Base-by-base conservation (phyloP, 1,140 invertebrate genomes). In the Tetragonula clypearis region DNA sequence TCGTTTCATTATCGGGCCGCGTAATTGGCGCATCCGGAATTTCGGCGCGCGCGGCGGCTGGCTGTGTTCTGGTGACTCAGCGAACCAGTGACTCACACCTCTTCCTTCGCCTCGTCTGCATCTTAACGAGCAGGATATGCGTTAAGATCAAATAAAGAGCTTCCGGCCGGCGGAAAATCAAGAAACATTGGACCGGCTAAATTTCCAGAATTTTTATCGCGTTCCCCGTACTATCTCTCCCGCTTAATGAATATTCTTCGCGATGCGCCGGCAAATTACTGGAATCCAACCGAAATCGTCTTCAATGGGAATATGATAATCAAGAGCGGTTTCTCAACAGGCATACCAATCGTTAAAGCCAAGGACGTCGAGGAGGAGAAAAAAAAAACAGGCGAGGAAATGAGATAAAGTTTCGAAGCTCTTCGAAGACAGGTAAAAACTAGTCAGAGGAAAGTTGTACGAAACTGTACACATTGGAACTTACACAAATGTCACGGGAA, bases 21-120 rank as follows among this genome's bases (percentile, higher is more conserved):
- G 55, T 88, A 86, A 89, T 89, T 88, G 87, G 26, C 41, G 84
- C 76, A 83, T 89, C 84, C 79, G 72, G 65, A 88, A 89, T 88
- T 89, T 88, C 85, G 49, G 74, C 60, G 26, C 56, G n/a, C 17
- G n/a, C 17, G 2, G 41, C 23, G n/a, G 49, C 35, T 35, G 17
- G 9, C 26, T 49, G 41, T 49, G 41, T 49, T 49, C 41, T 19
- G 21, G 30, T 81, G 86, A 88, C 49, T 86, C 86, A 84, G 35
- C 69, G 26, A 17, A 41, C 56, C n/a, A 74, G 72, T 87, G 87
- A 88, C 53, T 87, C 86, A 87, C 49, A 62, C 78, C 41, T 30
- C 3, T n/a, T 26, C 41, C 30, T 74, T 69, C 60, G 66, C n/a
- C 73, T 49, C 62, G 86, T 85, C 86, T 85, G 79, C 87, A 84